Base-by-base conservation (phyloP, 2,797 vertebrate species). In the Halcyon smyrnensis region DNA sequence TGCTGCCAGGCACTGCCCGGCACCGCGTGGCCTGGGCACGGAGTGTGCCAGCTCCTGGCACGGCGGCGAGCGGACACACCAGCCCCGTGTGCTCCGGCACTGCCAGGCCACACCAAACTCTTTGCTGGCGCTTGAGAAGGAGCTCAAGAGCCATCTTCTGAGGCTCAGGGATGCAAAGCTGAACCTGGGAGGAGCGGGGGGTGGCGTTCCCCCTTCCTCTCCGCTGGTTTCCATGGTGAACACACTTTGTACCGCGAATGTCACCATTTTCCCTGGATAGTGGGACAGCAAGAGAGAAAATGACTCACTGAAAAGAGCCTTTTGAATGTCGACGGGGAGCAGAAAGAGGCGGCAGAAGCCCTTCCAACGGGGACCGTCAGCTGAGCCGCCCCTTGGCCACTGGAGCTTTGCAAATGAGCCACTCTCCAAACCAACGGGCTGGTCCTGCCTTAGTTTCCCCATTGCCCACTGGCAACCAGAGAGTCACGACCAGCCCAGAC, bases 211-310 rank as follows among this genome's bases (percentile, higher is more conserved):
- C 84, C 85, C 86, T 94, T 54, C 85, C 88, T 90, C 68, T 48
- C 93, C 67, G 91, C 76, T 11, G 37, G 96, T 97, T 97, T 95
- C 96, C 96, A 96, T 97, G 94, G 96, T 93, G 96, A 97, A 93
- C 92, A 95, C 94, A 94, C 93, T 95, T 84, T 94, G 94, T 86
- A 46, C 93, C 43, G 45, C 36, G 73, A 91, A 83, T 92, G 93
- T 96, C 94, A 96, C 95, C 93, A 95, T 95, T 91, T 96, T 95
- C 96, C 94, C 90, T 93, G 95, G 95, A 83, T 91, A 95, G 95
- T 41, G 91, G 95, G 94, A 86, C 90, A 91, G 95, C 93, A 37
- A 93, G 89, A 95, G 94, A 94, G 94, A 96, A 95, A 94, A 94
- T 93, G 95, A 95, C 94, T 93, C 94, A 96, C 91, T 84, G 93